Base-by-base conservation (phyloP, 2,113 vertebrate genomes). In the Puntigrus tetrazona region DNA sequence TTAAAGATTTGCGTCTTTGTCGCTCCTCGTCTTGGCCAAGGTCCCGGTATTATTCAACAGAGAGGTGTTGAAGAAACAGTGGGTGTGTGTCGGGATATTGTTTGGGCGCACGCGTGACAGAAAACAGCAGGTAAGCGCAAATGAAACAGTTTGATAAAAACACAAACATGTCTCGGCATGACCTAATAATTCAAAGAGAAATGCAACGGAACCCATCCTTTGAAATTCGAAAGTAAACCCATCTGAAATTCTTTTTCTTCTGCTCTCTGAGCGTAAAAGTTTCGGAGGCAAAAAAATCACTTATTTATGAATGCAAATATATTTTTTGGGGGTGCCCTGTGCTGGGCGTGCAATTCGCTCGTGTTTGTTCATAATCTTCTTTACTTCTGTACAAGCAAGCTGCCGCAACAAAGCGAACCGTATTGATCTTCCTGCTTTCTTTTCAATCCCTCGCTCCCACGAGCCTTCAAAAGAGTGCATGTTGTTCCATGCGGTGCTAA, bases 1-100 rank as follows among this genome's bases (percentile, higher is more conserved):
- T 89, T 86, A 92, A 88, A 90, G 78, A 92, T 85, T 67, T 63
- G 55, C 85, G 76, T 78, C 79, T 83, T 79, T 65, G 72, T 86
- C 76, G 81, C 61, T 57, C 79, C 81, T 70, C 34, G 20, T 61
- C 36, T 41, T 38, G 55, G 72, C 67, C 75, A 61, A 82, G 59
- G 82, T 57, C 77, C 38, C 76, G 80, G 84, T 89, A 83, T 87
- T 83, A 78, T 80, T 61, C 81, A 59, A 88, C 83, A 47, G 87
- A 69, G 50, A 38, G 59, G 75, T 78, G 75, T 25, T 78, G 47
- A 55, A 87, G 59, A 79, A 45, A 50, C 65, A 47, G 20, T 25
- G 7, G 55, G 82, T 70, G 69, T 69, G 47, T 74, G 85, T 59
- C 45, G 65, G 85, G 78, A 77, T 61, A 65, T 36, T 22, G 41